Evolutionary conservation across 2,888 invertebrate genomes (phyloP).

Genomic region (Nemotelus pantherinus): DNA sequence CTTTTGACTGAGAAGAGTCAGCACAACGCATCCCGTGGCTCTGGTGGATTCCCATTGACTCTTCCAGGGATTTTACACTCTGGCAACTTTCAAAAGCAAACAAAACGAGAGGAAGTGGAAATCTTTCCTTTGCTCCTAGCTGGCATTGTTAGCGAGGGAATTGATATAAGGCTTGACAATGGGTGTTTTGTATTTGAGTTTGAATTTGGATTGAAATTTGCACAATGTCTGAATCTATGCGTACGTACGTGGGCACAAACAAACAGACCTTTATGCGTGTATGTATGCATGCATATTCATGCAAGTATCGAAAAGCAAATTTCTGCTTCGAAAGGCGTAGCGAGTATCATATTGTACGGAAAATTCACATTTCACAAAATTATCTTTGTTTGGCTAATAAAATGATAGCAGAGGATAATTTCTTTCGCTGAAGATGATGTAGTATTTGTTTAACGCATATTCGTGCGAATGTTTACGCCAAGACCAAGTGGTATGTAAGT

Average conservation of each 20-base stretch:
- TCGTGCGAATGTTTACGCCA: no score
- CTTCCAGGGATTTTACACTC: constrained; percentile 6
- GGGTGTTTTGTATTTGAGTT: constrained; percentile 14
- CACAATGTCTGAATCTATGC: not conserved
- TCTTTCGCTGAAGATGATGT: no score
- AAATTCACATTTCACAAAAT: not conserved
- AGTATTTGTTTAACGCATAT: no score
- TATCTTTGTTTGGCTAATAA: not conserved
- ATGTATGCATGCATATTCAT: no score
- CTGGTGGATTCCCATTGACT: not conserved
- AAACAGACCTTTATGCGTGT: no score
- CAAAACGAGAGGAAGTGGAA: constrained; percentile 23
- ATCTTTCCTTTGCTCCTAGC: not conserved
- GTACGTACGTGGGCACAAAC: no score
- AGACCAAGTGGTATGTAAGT: no score
- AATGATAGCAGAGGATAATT: no score
- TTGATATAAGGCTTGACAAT: not conserved
- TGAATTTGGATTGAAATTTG: constrained; percentile 2
- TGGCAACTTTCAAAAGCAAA: constrained; percentile 24
- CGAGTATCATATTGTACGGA: not conserved
- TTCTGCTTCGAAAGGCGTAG: not conserved
- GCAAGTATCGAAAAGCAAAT: not conserved
- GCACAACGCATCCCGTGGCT: not conserved
- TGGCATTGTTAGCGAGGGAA: not conserved
- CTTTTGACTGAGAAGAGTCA: not conserved